Base-by-base conservation (phyloP, 2,888 invertebrate genomes). In the Alloscopus bannaensis region DNA sequence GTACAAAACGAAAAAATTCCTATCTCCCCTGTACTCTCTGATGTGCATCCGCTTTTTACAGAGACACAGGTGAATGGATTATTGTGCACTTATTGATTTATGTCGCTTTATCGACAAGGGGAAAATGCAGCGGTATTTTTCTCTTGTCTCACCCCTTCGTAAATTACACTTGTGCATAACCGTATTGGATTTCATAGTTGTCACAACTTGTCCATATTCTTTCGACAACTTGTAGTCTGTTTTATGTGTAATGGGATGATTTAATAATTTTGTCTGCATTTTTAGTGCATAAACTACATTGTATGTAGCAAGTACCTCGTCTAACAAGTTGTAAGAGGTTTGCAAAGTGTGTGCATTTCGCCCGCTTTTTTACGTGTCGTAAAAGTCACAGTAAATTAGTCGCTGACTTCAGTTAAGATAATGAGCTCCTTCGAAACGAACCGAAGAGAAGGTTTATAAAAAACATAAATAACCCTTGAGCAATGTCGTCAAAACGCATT, bases 361-460 rank as follows among this genome's bases (percentile, higher is more conserved):
- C 45, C 66, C 40, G 40, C 47, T 62, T 62, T 59, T 69, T 76
- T 76, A 76, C 76, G 62, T 62, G 69, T 69, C 69, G 52, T 76
- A 76, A 76, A 76, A 76, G 76, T 76, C 76, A 66, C 62, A 68
- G 69, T 69, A 76, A 76, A 76, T 76, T 76, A 76, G 76, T 47
- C n/a, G n/a, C n/a, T 64, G 68, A 62, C 62, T 76, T 76, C 47
- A 45, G 52, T 55, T 62, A 69, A 62, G 62, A 69, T 68, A 76
- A 76, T 76, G 36, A 36, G 36, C 36, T 36, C 8, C 36, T 6
- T 36, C 36, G 13, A 36, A 36, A 6, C 36, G 36, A 36, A 36
- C n/a, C n/a, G n/a, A n/a, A n/a, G n/a, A n/a, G n/a, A n/a, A 36
- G 13, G 36, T 8, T 36, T 36, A 36, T 36, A 13, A 36, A 36